These are phyloP conservation scores for Maccullochella peelii DNA, from an alignment of 2,113 vertebrate species.

Conservation along the genomic window DNA sequence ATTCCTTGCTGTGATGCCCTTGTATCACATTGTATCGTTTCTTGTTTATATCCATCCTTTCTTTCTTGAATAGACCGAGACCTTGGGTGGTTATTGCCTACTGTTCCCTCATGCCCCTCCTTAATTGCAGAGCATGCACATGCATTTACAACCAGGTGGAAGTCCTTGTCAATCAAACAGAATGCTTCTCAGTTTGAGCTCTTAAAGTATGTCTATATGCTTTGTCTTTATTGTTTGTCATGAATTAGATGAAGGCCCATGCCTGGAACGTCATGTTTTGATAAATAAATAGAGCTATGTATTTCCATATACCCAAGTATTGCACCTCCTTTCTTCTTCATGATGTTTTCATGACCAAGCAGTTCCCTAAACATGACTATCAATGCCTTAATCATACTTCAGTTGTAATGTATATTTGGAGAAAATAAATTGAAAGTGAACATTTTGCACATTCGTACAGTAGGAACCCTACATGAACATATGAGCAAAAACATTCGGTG, in stretches of 20 bases:
- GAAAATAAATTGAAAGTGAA: background rate
- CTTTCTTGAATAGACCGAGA: background rate
- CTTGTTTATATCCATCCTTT: background rate
- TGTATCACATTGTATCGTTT: background rate
- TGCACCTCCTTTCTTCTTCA: background rate
- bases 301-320: background rate
- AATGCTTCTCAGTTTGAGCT: background rate
- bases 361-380: background rate
- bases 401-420: background rate
- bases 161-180: background rate
- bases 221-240: background rate
- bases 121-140: background rate
- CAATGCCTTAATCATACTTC: background rate
- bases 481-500: background rate
- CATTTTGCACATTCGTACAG: background rate
- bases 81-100: background rate
- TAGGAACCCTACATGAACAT: background rate
- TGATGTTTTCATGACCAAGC: background rate
- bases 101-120: background rate
- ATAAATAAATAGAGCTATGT: background rate
- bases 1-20: background rate
- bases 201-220: no score
- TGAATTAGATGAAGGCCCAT: background rate
- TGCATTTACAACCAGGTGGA: background rate
- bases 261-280: background rate